Conservation (phyloP, 64 coral and sea anemone species). For the Exaiptasia diaphana region DNA sequence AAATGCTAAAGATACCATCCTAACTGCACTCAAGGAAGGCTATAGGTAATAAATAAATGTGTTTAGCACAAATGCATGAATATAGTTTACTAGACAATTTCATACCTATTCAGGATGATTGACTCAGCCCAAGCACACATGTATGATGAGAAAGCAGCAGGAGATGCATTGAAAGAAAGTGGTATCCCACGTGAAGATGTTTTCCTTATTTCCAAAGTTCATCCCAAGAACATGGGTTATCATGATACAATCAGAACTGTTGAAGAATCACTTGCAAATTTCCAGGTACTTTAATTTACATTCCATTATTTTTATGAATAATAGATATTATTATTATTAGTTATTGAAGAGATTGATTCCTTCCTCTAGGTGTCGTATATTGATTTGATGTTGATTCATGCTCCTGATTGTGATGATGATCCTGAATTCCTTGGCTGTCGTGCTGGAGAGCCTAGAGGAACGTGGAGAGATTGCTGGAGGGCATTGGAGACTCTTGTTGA, state of each 20-base stretch:
- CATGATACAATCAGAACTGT: slow-evolving; percentile 77
- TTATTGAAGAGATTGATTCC: not conserved
- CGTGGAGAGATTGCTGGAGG: slow-evolving; percentile 91
- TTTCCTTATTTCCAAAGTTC: slow-evolving; percentile 85
- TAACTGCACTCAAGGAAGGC: slow-evolving; percentile 67
- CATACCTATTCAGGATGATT: slow-evolving; percentile 66
- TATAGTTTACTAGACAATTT: not conserved
- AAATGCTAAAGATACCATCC: slow-evolving; percentile 59
- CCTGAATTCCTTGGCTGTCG: slow-evolving; percentile 56
- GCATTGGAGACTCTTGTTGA: slow-evolving; percentile 60
- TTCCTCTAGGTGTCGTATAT: slow-evolving; percentile 66
- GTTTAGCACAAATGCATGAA: not conserved
- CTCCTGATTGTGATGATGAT: slow-evolving; percentile 82
- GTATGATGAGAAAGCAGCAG: slow-evolving; percentile 73
- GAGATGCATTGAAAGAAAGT: slow-evolving; percentile 65
- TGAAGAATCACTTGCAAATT: slow-evolving; percentile 63
- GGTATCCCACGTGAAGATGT: slow-evolving; percentile 73
- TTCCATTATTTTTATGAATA: not conserved
- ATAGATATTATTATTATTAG: not conserved
- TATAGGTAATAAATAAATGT: slow-evolving; percentile 83
- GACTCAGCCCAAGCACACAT: slow-evolving; percentile 79
- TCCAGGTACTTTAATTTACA: slow-evolving; percentile 38
- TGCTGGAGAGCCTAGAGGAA: slow-evolving; percentile 69
- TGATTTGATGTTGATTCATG: slow-evolving; percentile 89
- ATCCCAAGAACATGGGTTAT: slow-evolving; percentile 75